phyloP scores from a whole-genome alignment of 2,113 vertebrate genomes.

The Elgaria multicarinata region DNA sequence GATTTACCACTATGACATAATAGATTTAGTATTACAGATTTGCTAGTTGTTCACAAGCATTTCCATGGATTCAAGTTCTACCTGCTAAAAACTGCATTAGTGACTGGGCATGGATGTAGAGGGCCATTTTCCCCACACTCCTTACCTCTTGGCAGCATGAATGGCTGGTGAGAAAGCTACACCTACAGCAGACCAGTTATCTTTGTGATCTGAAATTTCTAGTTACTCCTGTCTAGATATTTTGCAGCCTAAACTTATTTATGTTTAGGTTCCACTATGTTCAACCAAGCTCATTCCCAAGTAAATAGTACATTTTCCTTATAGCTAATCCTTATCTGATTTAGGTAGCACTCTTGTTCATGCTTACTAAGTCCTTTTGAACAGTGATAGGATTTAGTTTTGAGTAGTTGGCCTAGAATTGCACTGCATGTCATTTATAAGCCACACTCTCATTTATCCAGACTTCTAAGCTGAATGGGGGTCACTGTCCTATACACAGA shows the following conservation, averaged over 20 bases:
- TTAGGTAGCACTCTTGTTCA: not conserved
- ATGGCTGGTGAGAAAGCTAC: not conserved
- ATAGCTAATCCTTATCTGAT: not conserved
- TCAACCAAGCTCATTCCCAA: not conserved
- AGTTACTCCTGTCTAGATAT: not conserved
- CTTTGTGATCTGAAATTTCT: not conserved
- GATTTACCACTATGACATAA: rapidly evolving
- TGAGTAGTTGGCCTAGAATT: not conserved
- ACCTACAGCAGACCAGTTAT: not conserved
- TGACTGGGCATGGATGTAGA: not conserved
- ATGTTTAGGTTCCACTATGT: not conserved
- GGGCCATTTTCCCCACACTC: not conserved
- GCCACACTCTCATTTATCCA: not conserved
- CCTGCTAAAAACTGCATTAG: not conserved
- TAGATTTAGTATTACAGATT: not conserved
- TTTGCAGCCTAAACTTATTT: not conserved
- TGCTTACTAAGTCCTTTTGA: not conserved
- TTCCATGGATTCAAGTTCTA: not conserved
- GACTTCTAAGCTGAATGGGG: no score
- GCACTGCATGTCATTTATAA: not conserved
- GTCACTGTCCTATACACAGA: no score
- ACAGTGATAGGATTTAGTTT: no score
- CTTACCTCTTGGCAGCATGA: not conserved
- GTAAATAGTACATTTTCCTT: not conserved
- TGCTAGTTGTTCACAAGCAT: rapidly evolving